These are phyloP conservation scores for Phaethornis superciliosus DNA, from an alignment of 2,113 vertebrate genomes.

Conservation along the genomic window DNA sequence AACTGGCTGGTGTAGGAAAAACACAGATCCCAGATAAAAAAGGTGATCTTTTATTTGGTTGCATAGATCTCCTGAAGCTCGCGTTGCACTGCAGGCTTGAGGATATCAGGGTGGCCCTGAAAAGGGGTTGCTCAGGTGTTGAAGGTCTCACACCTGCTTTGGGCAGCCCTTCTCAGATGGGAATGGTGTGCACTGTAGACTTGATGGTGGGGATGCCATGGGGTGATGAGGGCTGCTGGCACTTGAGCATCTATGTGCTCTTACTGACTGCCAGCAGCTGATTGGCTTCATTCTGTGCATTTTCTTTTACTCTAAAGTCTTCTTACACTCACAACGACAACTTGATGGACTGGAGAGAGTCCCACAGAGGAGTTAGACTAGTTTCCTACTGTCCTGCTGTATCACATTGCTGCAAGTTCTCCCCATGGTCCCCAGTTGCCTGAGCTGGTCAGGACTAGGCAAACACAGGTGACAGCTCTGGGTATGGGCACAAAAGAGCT, in stretches of 20 bases:
- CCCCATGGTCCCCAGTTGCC: fast-evolving
- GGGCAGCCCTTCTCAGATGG: neutral
- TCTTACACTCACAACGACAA: neutral
- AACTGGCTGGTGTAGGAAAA: neutral
- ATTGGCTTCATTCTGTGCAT: neutral
- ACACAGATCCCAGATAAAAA: neutral
- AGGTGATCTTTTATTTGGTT: neutral
- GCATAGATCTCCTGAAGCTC: neutral
- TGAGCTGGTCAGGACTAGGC: neutral
- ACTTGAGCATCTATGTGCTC: fast-evolving
- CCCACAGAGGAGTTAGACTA: fast-evolving
- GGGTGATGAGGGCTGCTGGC: fast-evolving
- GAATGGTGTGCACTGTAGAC: fast-evolving
- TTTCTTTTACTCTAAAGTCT: neutral
- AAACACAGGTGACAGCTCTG: neutral
- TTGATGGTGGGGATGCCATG: neutral
- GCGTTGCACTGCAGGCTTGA: neutral
- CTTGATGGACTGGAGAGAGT: neutral
- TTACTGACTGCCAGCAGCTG: neutral
- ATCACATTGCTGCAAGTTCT: fast-evolving
- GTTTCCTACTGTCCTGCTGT: neutral
- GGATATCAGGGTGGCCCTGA: neutral
- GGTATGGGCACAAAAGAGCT: fast-evolving
- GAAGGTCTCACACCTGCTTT: fast-evolving
- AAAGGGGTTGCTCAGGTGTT: neutral